phyloP scores from a whole-genome alignment of 2,888 invertebrate species.

The Adineta ricciae region DNA sequence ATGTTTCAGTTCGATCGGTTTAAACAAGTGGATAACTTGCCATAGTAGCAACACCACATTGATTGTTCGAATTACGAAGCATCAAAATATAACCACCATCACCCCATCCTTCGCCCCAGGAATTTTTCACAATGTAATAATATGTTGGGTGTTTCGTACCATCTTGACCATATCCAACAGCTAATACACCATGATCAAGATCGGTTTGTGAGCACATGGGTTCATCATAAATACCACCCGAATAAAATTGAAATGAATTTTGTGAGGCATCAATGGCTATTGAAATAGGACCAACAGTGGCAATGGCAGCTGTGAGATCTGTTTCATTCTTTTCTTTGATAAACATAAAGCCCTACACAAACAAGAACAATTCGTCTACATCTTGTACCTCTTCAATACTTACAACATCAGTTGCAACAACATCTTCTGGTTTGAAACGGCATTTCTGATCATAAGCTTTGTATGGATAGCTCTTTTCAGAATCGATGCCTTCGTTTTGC shows the following conservation, averaged over 20 bases:
- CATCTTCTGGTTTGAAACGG: slow-evolving; percentile 34
- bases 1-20: slow-evolving; percentile 24
- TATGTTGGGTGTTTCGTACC: slow-evolving; percentile 22
- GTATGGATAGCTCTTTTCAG: slow-evolving; percentile 42
- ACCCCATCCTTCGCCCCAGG: slow-evolving; percentile 71
- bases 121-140: slow-evolving; percentile 37
- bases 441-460: slow-evolving; percentile 29
- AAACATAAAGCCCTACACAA: slow-evolving; percentile 35
- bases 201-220: slow-evolving; percentile 29
- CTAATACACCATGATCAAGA: slow-evolving; percentile 35
- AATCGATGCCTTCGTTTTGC: slow-evolving; percentile 36
- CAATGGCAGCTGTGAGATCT: slow-evolving; percentile 35
- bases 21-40: slow-evolving; percentile 78
- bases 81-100: slow-evolving; percentile 73
- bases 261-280: slow-evolving; percentile 35
- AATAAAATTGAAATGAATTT: slow-evolving; percentile 35
- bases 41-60: slow-evolving; percentile 72
- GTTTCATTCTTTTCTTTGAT: slow-evolving; percentile 36
- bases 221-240: slow-evolving; percentile 36
- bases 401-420: slow-evolving; percentile 35
- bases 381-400: neutral
- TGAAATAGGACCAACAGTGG: slow-evolving; percentile 35
- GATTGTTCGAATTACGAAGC: slow-evolving; percentile 69
- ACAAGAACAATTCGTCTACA: neutral
- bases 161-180: slow-evolving; percentile 36